Evolutionary conservation across 2,797 vertebrate species (phyloP), one percentile per base, ranked within the genome.

Genomic region (Leptatherina wallacei): DNA sequence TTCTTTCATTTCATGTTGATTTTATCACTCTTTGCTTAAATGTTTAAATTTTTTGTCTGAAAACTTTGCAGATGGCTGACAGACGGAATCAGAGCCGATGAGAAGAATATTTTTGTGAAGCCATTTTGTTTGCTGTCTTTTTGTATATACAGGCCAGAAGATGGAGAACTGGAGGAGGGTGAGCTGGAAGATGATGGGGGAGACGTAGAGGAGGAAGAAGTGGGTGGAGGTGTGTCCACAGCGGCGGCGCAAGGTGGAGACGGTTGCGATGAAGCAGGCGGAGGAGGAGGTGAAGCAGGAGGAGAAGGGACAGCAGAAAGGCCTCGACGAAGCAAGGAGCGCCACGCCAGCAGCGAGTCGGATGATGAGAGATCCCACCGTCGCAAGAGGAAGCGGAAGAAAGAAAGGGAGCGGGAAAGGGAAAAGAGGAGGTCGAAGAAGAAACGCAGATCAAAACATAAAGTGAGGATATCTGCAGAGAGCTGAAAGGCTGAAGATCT

Each of bases 381-480:
- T 3, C 94, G 96, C 40, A 98, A 97, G 71, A 93, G 96, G 69
- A 98, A 98, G 65, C 94, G 96, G 24, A 95, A 96, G 91, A 97
- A 90, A 66, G 91, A 98, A 75, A 87, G 93, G 59, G 97, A 98
- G 69, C 86, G 95, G 24, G 96, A 97, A 73, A 94, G 96, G 10
- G 97, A 98, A 87, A 98, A 98, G 85, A 95, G 97, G 80, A 93
- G 97, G 47, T 82, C 96, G 0, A 99, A 98, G 91, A 99, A 98
- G 80, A 97, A 97, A 78, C 95, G 97, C 77, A 98, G 96, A 91
- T 98, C 97, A 30, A 98, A 97, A 80, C 97, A 99, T 89, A 99
- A 98, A 93, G 97, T 99, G 87, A 78, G 93, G 71, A 33, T 56
- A 6, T 29, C 11, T 0, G 18, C n/a, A 3, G 6, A 22, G 3